Conservation (phyloP, 2,797 vertebrate genomes). For the Darevskia nairensis region DNA sequence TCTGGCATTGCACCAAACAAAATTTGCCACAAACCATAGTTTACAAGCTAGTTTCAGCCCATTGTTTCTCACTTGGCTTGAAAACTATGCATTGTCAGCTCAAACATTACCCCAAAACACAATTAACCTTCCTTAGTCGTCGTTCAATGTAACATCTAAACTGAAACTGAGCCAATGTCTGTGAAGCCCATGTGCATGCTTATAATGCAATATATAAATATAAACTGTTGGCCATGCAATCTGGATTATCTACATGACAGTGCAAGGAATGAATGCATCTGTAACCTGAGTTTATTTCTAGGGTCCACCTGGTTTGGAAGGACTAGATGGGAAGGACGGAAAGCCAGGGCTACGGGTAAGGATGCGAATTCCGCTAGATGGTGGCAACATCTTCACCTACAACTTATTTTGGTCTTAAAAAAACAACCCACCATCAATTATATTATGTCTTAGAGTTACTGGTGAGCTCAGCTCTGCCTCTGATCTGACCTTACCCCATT, state of each 20-base stretch:
- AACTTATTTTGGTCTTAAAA: neutral
- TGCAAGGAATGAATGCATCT: neutral
- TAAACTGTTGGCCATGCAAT: neutral
- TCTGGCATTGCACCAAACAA: neutral
- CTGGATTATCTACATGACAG: neutral
- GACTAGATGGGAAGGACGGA: conserved; percentile 92
- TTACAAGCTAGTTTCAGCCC: neutral
- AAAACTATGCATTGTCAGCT: neutral
- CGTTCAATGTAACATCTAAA: neutral
- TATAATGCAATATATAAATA: neutral
- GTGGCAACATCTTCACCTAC: neutral
- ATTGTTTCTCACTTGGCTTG: neutral
- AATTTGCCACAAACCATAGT: neutral
- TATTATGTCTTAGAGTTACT: no score
- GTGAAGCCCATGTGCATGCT: neutral
- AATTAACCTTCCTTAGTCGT: neutral
- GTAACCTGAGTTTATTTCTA: conserved; percentile 58
- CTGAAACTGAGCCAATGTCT: neutral
- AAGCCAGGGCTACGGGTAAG: conserved; percentile 91
- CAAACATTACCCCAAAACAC: neutral
- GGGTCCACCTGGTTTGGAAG: conserved; percentile 92
- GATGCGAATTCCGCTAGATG: neutral
- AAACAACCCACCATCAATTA: neutral
- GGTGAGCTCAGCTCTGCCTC: neutral
- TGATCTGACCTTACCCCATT: neutral